phyloP scores from a whole-genome alignment of 2,113 vertebrate genomes.

The Sula dactylatra region DNA sequence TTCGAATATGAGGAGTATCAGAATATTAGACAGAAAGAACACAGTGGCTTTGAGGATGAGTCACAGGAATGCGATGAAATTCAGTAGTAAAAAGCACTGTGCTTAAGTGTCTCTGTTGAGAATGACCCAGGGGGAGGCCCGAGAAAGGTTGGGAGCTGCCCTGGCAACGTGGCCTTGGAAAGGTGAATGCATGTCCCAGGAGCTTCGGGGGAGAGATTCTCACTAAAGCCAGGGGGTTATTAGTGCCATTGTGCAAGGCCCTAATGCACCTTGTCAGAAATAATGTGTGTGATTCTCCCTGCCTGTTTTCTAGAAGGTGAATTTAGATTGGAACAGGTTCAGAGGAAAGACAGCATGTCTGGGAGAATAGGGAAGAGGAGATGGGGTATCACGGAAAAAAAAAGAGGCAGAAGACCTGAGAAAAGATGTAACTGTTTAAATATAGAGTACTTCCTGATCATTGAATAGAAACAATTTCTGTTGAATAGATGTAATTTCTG shows the following conservation, averaged over 20 bases:
- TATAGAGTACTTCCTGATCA: not conserved
- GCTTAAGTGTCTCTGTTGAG: not conserved
- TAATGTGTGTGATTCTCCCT: not conserved
- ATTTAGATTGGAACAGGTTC: not conserved
- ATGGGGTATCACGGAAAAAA: not conserved
- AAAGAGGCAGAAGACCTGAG: not conserved
- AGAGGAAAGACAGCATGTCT: not conserved
- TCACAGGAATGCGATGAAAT: not conserved
- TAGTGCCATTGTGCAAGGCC: not conserved
- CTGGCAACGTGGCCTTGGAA: not conserved
- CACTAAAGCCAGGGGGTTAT: not conserved
- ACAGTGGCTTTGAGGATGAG: not conserved
- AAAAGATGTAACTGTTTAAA: not conserved
- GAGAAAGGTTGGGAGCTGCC: not conserved
- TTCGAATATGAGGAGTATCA: not conserved
- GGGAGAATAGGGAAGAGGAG: not conserved
- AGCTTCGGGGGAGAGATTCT: not conserved
- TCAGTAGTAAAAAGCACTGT: not conserved
- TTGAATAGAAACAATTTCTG: not conserved
- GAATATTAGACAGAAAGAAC: constrained; percentile 1
- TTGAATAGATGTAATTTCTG: not conserved
- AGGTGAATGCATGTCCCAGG: not conserved
- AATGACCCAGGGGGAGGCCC: fast-evolving
- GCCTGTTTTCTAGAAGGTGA: not conserved
- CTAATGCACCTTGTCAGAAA: not conserved